Evolutionary conservation across 2,113 vertebrate genomes (phyloP).

Genomic region (Hucho hucho): DNA sequence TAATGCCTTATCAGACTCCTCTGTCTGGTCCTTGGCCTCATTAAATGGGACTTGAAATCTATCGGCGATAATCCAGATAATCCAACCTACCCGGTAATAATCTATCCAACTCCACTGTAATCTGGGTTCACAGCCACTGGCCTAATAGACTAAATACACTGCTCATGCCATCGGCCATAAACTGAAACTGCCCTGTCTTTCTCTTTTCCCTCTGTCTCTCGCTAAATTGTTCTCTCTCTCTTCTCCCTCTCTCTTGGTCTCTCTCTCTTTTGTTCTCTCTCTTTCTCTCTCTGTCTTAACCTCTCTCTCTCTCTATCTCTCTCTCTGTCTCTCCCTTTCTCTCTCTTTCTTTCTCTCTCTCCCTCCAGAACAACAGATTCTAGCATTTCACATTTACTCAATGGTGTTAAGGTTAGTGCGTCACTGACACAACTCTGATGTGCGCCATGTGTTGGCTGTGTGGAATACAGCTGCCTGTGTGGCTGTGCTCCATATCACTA

Average conservation of each 20-base stretch:
- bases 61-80: conserved; percentile 15
- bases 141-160: conserved; percentile 27
- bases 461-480: conserved; percentile 42
- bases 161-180: conserved; percentile 48
- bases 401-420: conserved; percentile 39
- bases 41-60: not conserved
- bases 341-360: conserved; percentile 15
- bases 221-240: no score
- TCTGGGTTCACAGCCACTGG: conserved; percentile 20
- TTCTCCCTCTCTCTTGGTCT: not conserved
- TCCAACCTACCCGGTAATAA: conserved; percentile 18
- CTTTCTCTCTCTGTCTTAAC: conserved; percentile 16
- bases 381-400: conserved; percentile 57
- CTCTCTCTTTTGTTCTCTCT: not conserved
- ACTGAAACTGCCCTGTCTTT: conserved; percentile 4
- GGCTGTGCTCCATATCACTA: no score
- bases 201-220: conserved; percentile 3
- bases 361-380: conserved; percentile 57
- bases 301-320: conserved; percentile 9
- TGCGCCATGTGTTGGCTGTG: conserved; percentile 33
- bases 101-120: conserved; percentile 13
- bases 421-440: conserved; percentile 50
- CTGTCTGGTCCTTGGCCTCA: not conserved
- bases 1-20: not conserved
- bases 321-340: not conserved